These are phyloP conservation scores for Polyergus mexicanus DNA, from an alignment of 1,140 invertebrate genomes.

Conservation along the genomic window DNA sequence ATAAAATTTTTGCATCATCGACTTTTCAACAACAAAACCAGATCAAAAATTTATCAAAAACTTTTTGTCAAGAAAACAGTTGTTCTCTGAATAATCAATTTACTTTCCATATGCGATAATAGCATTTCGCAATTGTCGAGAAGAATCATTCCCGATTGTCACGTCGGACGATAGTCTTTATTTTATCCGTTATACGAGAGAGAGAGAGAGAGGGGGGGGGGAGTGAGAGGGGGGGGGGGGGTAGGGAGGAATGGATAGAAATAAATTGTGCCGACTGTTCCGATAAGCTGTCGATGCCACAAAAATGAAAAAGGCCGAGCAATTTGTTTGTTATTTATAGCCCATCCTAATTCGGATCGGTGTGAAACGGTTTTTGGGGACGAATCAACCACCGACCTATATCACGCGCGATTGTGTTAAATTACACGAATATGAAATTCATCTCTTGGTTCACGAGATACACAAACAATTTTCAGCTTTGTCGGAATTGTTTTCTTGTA, in stretches of 20 bases:
- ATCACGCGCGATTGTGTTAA: slow-evolving; percentile 16
- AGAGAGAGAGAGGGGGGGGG: neutral
- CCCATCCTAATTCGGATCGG: neutral
- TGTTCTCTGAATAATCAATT: slow-evolving; percentile 4
- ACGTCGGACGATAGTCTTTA: neutral
- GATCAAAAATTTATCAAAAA: neutral
- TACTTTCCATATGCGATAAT: neutral
- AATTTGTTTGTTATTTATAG: slow-evolving; percentile 32
- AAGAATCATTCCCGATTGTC: slow-evolving; percentile 32
- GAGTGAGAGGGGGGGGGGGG: too few species aligned
- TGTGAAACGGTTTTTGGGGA: slow-evolving; percentile 28
- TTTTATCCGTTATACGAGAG: neutral
- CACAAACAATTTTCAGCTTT: slow-evolving; percentile 24
- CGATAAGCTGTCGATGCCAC: slow-evolving; percentile 32
- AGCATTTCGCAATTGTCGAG: slow-evolving; percentile 21
- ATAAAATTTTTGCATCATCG: neutral
- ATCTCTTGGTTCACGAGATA: slow-evolving; percentile 12
- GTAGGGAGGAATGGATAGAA: neutral
- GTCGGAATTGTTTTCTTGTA: neutral
- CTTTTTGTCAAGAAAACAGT: neutral
- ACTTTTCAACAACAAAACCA: neutral
- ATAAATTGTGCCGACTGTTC: slow-evolving; percentile 42
- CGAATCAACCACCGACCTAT: neutral
- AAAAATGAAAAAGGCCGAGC: slow-evolving; percentile 40
- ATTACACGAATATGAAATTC: neutral